These are phyloP conservation scores for Sardinella longiceps DNA, from an alignment of 2,797 vertebrate genomes.

Conservation along the genomic window DNA sequence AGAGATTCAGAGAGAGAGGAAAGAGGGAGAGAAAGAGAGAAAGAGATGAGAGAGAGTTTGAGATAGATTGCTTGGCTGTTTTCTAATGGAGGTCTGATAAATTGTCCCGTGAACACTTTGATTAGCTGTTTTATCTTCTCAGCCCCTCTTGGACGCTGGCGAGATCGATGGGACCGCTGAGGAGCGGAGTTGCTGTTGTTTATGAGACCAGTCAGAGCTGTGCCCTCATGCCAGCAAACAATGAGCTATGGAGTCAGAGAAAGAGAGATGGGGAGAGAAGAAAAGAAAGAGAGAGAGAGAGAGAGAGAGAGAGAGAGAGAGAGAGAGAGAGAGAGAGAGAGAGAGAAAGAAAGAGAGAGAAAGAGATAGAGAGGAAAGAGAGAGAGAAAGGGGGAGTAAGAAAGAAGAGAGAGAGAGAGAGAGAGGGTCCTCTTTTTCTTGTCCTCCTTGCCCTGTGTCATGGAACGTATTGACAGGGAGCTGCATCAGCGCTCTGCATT, in stretches of 20 bases:
- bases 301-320: not conserved
- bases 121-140: slow-evolving; percentile 74
- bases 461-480: not conserved
- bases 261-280: not conserved
- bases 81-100: slow-evolving; percentile 62
- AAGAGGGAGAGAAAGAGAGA: slow-evolving; percentile 15
- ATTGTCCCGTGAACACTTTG: slow-evolving; percentile 65
- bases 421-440: not conserved
- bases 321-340: not conserved
- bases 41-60: not conserved
- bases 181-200: slow-evolving; percentile 59
- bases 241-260: slow-evolving; percentile 29
- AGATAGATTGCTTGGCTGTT: slow-evolving; percentile 51
- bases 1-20: not conserved
- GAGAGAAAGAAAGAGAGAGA: not conserved
- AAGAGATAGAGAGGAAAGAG: not conserved
- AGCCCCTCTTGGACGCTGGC: slow-evolving; percentile 54
- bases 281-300: not conserved
- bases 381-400: too few relatives aligned
- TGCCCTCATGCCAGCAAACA: slow-evolving; percentile 47
- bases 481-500: not conserved
- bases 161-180: slow-evolving; percentile 63
- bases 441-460: not conserved
- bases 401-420: not conserved
- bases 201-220: slow-evolving; percentile 59